phyloP scores from a whole-genome alignment of 2,797 vertebrate species.

The Catostomus latipinnis region DNA sequence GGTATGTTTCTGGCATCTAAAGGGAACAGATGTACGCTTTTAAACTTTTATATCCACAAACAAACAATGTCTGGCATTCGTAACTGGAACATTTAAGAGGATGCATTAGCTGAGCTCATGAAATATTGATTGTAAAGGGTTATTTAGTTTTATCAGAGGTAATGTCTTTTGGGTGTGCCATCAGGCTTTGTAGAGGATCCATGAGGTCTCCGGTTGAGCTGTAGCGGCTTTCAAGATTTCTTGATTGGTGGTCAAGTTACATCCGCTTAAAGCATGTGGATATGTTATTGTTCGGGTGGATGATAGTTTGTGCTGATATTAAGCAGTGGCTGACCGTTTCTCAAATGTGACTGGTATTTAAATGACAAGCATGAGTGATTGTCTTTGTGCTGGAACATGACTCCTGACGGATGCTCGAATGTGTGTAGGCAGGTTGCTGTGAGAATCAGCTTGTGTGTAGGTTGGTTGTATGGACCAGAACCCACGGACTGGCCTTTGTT shows the following conservation, averaged over 20 bases:
- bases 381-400: constrained; percentile 2
- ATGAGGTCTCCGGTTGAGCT: constrained; percentile 13
- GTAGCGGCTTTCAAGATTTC: constrained; percentile 35
- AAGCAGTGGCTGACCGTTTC: background rate
- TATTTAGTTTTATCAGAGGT: constrained; percentile 52
- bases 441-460: constrained; percentile 17
- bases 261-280: constrained; percentile 40
- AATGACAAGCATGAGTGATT: background rate
- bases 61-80: constrained; percentile 36
- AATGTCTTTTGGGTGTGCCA: constrained; percentile 54
- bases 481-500: constrained; percentile 44
- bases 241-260: constrained; percentile 39
- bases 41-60: constrained; percentile 35
- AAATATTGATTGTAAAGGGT: constrained; percentile 58
- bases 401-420: background rate
- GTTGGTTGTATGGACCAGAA: constrained; percentile 34
- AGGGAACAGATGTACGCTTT: constrained; percentile 17
- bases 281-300: background rate
- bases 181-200: constrained; percentile 34
- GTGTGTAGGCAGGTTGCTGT: constrained; percentile 27
- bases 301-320: constrained; percentile 10
- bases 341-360: background rate
- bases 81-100: constrained; percentile 50
- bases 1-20: constrained; percentile 14
- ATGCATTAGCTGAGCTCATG: constrained; percentile 56